Conservation (phyloP, 2,888 invertebrate genomes). For the Chloromyia formosa region DNA sequence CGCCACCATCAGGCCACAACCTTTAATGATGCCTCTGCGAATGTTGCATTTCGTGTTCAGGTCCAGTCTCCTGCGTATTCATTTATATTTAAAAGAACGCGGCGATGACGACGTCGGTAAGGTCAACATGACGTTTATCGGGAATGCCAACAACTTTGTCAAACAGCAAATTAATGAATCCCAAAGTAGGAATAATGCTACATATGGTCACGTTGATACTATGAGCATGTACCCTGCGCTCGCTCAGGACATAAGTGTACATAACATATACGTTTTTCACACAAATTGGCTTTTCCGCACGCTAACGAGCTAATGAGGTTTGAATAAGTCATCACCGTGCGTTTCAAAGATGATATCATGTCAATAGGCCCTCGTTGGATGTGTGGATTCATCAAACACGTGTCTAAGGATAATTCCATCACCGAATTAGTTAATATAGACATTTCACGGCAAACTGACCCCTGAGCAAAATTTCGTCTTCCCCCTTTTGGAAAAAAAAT, state of each 20-base stretch:
- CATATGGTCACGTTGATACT: slow-evolving; percentile 21
- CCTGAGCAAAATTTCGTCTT: neutral
- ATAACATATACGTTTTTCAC: neutral
- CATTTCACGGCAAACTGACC: neutral
- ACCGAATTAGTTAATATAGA: slow-evolving; percentile 1
- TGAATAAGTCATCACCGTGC: slow-evolving; percentile 40
- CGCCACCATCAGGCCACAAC: no score
- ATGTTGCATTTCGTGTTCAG: no score
- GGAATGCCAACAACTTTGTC: slow-evolving; percentile 25
- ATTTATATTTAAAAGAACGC: no score
- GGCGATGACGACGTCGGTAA: neutral
- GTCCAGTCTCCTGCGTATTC: no score
- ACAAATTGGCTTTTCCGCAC: slow-evolving; percentile 37
- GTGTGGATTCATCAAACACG: neutral
- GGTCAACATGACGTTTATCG: slow-evolving; percentile 13
- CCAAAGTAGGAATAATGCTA: slow-evolving; percentile 19
- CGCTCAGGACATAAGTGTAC: neutral
- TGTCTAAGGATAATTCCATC: neutral
- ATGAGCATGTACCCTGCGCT: no score
- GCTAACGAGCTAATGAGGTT: slow-evolving; percentile 39
- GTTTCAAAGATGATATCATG: slow-evolving; percentile 25
- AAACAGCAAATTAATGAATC: slow-evolving; percentile 35
- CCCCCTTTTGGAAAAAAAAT: neutral
- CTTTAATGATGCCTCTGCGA: no score
- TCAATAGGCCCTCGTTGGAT: neutral